phyloP scores from a whole-genome alignment of 2,888 invertebrate species.

The Eurytoma adleriae region DNA sequence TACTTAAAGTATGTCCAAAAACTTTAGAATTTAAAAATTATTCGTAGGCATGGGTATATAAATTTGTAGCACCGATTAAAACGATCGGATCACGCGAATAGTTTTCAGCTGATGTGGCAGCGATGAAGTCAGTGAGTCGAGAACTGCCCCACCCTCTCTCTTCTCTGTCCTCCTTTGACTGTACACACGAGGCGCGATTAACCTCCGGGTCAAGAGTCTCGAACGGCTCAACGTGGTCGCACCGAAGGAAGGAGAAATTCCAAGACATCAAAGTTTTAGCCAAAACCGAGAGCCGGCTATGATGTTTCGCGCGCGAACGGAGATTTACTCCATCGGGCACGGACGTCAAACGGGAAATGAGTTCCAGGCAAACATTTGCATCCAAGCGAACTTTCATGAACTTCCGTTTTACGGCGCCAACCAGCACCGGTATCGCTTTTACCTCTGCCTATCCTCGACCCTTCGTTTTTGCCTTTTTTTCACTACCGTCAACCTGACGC shows the following conservation, averaged over 20 bases:
- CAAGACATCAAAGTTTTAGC: constrained; percentile 29
- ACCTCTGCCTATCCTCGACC: not conserved
- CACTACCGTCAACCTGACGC: not conserved
- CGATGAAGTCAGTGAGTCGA: constrained; percentile 5
- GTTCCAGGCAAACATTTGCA: constrained; percentile 49
- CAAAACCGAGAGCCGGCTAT: constrained; percentile 3
- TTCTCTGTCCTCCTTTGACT: not conserved
- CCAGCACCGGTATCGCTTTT: not conserved
- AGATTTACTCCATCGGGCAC: constrained; percentile 44
- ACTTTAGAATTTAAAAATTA: too few species aligned
- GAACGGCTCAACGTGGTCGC: not conserved
- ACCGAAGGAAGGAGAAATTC: not conserved
- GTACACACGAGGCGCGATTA: not conserved
- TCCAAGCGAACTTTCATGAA: constrained; percentile 44
- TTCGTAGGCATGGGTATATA: too few species aligned
- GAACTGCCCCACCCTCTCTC: not conserved
- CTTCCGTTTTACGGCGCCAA: not conserved
- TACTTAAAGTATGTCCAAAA: too few species aligned
- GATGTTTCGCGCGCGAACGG: constrained; percentile 21
- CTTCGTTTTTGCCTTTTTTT: not conserved
- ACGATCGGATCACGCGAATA: not conserved
- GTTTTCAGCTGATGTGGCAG: not conserved
- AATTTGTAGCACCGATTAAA: not conserved
- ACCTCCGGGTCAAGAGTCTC: constrained; percentile 30
- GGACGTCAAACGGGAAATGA: constrained; percentile 54